These are phyloP conservation scores for Ranitomeya imitator DNA, from an alignment of 2,113 vertebrate species.

Conservation along the genomic window DNA sequence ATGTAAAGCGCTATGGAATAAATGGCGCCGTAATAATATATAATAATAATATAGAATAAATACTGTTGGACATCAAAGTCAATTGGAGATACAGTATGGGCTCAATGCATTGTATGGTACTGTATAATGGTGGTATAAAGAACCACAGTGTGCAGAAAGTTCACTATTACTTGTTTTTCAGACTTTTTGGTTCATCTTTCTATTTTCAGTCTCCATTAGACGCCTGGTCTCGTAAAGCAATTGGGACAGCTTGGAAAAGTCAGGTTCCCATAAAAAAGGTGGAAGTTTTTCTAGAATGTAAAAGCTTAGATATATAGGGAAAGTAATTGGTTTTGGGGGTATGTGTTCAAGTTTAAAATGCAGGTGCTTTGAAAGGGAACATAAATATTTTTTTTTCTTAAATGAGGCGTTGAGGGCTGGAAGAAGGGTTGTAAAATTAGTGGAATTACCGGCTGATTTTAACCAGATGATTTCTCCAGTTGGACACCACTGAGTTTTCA, in stretches of 20 bases:
- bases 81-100: not conserved
- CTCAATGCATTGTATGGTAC: not conserved
- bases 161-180: not conserved
- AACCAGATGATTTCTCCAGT: conserved; percentile 99
- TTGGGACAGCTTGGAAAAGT: not conserved
- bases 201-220: not conserved
- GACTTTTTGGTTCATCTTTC: not conserved
- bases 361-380: conserved; percentile 92
- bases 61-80: not conserved
- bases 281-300: conserved; percentile 67
- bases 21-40: no score
- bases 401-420: conserved; percentile 93
- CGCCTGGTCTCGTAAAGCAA: not conserved
- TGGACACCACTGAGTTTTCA: conserved; percentile 93
- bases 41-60: not conserved
- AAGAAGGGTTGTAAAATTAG: conserved; percentile 92
- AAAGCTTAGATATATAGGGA: conserved; percentile 65
- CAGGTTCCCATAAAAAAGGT: conserved; percentile 60
- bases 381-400: conserved; percentile 91
- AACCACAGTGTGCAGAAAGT: not conserved
- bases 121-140: not conserved
- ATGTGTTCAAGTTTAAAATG: conserved; percentile 75
- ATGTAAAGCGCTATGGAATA: no score
- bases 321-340: conserved; percentile 75
- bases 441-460: conserved; percentile 99